phyloP scores from a whole-genome alignment of 2,797 vertebrate species.

The Rhinichthys osculus region DNA sequence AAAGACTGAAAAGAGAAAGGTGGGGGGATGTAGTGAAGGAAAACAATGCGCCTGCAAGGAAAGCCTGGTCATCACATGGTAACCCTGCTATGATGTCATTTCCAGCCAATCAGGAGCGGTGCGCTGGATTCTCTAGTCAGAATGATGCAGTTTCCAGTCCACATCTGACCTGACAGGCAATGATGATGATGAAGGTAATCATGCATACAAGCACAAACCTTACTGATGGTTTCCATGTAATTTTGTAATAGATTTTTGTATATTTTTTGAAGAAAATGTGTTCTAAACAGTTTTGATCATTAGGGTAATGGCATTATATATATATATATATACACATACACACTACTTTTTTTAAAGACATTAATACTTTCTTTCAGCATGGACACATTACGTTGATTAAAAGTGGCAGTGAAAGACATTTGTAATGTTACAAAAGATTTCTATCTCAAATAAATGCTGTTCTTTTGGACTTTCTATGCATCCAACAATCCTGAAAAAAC shows the following conservation, averaged over 20 bases:
- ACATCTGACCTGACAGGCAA: slow-evolving; percentile 30
- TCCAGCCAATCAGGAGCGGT: slow-evolving; percentile 63
- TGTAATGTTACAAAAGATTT: too few species aligned
- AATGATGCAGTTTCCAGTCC: slow-evolving; percentile 47
- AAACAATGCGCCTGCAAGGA: slow-evolving; percentile 59
- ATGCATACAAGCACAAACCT: not conserved
- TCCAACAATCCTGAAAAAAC: too few species aligned
- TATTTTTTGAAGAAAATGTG: not conserved
- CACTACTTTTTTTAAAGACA: too few species aligned
- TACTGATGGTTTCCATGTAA: not conserved
- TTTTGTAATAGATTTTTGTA: not conserved
- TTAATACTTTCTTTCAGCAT: too few species aligned
- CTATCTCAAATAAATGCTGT: too few species aligned
- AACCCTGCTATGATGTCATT: slow-evolving; percentile 67
- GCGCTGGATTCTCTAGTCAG: slow-evolving; percentile 32
- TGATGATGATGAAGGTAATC: slow-evolving; percentile 20
- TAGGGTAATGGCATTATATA: too few species aligned
- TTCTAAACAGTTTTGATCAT: not conserved
- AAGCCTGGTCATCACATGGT: slow-evolving; percentile 60
- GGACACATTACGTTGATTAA: too few species aligned
- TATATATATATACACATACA: too few species aligned
- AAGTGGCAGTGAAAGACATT: too few species aligned
- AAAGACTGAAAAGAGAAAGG: slow-evolving; percentile 25
- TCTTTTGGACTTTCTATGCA: too few species aligned
- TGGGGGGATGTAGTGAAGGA: not conserved